Percentiles rank a stretch among this genome's conserved stretches.
Conservation (phyloP, 2,113 vertebrate genomes). For the Chionis minor region DNA sequence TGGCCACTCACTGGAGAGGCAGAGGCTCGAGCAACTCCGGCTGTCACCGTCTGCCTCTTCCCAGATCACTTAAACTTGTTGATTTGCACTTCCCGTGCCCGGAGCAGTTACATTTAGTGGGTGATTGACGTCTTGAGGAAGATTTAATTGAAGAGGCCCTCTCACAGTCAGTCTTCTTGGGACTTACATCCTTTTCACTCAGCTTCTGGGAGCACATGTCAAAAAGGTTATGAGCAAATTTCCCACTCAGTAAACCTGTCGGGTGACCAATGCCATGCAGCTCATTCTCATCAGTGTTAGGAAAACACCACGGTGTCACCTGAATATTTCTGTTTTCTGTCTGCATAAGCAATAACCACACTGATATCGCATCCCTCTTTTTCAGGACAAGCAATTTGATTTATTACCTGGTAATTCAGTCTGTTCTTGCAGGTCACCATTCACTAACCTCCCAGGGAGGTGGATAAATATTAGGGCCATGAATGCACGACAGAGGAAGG, state of each 20-base stretch:
- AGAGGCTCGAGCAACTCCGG: neutral
- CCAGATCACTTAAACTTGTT: neutral
- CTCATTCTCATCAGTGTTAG: neutral
- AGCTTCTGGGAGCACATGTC: neutral
- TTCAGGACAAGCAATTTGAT: neutral
- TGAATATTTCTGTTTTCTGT: neutral
- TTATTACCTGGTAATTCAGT: neutral
- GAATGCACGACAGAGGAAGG: neutral
- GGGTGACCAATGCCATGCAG: accelerated
- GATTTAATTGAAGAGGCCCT: neutral
- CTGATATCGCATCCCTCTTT: neutral
- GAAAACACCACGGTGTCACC: neutral
- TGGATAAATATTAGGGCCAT: neutral
- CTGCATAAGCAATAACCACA: neutral
- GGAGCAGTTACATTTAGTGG: neutral
- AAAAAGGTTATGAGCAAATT: neutral
- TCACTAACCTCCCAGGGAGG: neutral
- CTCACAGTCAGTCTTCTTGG: neutral
- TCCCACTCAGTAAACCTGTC: neutral
- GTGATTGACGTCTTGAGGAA: neutral
- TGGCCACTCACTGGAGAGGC: accelerated
- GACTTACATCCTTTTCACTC: neutral
- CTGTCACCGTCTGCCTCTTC: neutral
- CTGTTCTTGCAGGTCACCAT: neutral
- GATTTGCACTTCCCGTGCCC: neutral